These are phyloP conservation scores for Dorcus parallelipipedus DNA, from an alignment of 2,888 invertebrate species.

Conservation along the genomic window DNA sequence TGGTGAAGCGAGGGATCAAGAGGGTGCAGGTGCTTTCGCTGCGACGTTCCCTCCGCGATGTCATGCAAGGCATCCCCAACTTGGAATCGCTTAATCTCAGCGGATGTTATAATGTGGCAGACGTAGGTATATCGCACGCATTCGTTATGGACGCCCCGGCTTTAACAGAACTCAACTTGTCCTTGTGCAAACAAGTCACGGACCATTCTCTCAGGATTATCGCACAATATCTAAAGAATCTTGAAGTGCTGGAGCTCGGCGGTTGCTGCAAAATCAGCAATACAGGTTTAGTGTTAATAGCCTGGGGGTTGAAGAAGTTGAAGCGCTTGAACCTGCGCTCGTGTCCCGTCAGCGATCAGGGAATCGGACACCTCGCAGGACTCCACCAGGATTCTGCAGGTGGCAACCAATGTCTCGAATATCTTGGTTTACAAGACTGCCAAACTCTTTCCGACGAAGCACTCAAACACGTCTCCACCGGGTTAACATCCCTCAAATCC, in stretches of 20 bases:
- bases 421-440: constrained; percentile 90
- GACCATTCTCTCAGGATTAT: constrained; percentile 83
- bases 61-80: constrained; percentile 81
- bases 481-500: constrained; percentile 75
- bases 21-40: constrained; percentile 86
- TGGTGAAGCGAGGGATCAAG: constrained; percentile 84
- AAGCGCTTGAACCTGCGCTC: constrained; percentile 83
- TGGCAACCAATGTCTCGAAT: constrained; percentile 76
- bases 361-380: constrained; percentile 84
- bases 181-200: constrained; percentile 93
- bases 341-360: constrained; percentile 87
- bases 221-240: constrained; percentile 78
- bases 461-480: constrained; percentile 77
- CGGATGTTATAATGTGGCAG: constrained; percentile 92
- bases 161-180: constrained; percentile 78
- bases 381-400: constrained; percentile 59
- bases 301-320: constrained; percentile 83
- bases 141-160: constrained; percentile 74
- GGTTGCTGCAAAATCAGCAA: constrained; percentile 92
- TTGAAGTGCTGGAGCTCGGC: constrained; percentile 84
- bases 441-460: constrained; percentile 91
- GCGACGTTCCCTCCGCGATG: constrained; percentile 76
- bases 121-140: constrained; percentile 78
- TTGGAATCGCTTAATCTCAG: constrained; percentile 85
- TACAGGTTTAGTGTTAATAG: constrained; percentile 78